Conservation (phyloP, 2,113 vertebrate species). For the Mungos mungo region DNA sequence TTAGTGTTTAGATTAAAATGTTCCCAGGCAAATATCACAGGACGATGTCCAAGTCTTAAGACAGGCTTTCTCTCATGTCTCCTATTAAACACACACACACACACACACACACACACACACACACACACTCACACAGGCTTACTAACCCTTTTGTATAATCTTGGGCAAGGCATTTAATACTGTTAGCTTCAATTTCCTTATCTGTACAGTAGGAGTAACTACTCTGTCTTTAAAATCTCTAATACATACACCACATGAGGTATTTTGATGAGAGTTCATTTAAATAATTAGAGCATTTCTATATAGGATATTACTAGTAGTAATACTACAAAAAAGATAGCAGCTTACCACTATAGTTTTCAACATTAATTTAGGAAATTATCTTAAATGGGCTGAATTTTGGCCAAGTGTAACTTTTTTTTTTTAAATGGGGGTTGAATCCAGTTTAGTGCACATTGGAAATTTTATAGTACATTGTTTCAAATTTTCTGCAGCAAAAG, state of each 20-base stretch:
- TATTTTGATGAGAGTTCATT: neutral
- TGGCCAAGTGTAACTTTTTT: neutral
- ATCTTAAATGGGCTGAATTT: neutral
- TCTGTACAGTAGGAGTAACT: neutral
- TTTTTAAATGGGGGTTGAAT: neutral
- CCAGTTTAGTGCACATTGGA: neutral
- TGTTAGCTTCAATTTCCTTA: neutral
- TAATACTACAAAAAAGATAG: neutral
- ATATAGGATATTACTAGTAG: neutral
- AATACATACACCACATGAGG: neutral
- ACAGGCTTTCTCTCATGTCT: neutral
- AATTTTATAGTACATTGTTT: neutral
- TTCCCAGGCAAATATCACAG: neutral
- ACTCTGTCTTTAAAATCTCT: neutral
- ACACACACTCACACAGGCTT: neutral
- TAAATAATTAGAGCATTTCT: neutral
- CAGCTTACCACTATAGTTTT: neutral
- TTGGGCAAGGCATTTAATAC: neutral
- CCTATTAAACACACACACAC: neutral
- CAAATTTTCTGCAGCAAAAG: neutral
- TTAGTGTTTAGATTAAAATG: neutral
- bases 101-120: neutral
- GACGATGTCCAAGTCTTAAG: neutral
- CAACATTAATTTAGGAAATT: neutral
- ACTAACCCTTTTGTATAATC: neutral